phyloP scores from a whole-genome alignment of 2,113 vertebrate genomes.

The Rhombomys opimus region DNA sequence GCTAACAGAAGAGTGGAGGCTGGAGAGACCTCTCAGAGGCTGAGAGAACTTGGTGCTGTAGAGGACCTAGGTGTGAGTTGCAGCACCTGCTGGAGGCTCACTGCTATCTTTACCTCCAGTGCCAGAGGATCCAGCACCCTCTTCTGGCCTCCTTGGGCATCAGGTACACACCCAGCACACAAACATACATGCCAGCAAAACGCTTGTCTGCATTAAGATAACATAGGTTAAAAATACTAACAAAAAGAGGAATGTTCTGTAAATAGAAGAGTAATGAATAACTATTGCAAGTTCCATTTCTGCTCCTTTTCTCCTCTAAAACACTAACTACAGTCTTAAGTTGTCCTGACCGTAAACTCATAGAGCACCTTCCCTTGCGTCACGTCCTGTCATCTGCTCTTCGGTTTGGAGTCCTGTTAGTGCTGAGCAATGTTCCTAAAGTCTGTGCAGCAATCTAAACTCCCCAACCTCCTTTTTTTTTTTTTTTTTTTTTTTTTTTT shows the following conservation, averaged over 20 bases:
- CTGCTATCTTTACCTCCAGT: not conserved
- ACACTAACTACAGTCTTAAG: constrained; percentile 5
- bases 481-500: not conserved
- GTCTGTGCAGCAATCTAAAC: no score
- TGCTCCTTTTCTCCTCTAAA: not conserved
- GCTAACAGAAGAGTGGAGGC: constrained; percentile 21
- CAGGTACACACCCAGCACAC: not conserved
- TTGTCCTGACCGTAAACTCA: not conserved
- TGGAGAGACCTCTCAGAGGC: not conserved
- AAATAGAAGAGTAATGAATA: constrained; percentile 48
- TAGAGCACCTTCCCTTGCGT: not conserved
- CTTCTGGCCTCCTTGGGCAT: not conserved
- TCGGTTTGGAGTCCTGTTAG: not conserved
- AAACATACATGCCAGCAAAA: not conserved
- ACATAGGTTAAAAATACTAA: not conserved
- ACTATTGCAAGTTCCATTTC: not conserved
- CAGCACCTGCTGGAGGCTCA: not conserved
- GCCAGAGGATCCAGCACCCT: not conserved
- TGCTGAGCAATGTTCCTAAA: not conserved
- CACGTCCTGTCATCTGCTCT: not conserved
- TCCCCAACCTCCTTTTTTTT: no score
- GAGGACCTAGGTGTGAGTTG: not conserved
- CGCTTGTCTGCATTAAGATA: not conserved
- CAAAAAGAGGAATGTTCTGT: not conserved
- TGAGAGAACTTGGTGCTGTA: not conserved